Base-by-base conservation (phyloP, 2,888 invertebrate genomes). In the Chrysolina haemoptera region DNA sequence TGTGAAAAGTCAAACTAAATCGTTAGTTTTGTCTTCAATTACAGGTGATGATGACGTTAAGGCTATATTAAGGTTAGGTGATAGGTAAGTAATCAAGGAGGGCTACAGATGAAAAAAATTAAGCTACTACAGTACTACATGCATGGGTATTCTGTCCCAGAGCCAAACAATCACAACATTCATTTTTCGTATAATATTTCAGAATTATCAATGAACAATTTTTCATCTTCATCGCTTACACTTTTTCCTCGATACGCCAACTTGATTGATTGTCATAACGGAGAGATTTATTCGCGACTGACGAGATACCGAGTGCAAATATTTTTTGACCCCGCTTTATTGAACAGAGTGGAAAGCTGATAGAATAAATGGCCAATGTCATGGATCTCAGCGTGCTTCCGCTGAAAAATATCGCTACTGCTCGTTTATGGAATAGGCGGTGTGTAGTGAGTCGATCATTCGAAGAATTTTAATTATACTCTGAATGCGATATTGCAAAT, bases 401-500 rank as follows among this genome's bases (percentile, higher is more conserved):
- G 53, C 53, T 27, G 67, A 67, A 67, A 67, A 53, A 67, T 67
- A 67, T 43, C 43, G 66, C 66, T 67, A 67, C 67, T 20, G 66
- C 41, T 18, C 67, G 67, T 67, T 67, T 53, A 67, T 67, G 18
- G 48, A 41, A 67, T 67, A 67, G 53, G 67, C 66, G 53, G 27
- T 14, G 35, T 59, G 53, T 53, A 40, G 40, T 16, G 53, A 67
- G 35, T 67, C 67, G 67, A 67, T 67, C 67, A 53, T 67, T 67
- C 53, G 35, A 67, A 53, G 67, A 67, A 67, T 67, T 35, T 67
- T 67, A 67, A 67, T 67, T 67, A 67, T 67, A 53, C 67, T 53
- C 35, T 53, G 27, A 40, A 67, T 66, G 43, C 66, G 66, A 66
- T 66, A 66, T 66, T 35, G 66, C 66, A 35, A 66, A 66, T 50